Evolutionary conservation across 2,113 vertebrate species (phyloP), one percentile per base, ranked within the genome.

Genomic region (Tachuris rubrigastra): DNA sequence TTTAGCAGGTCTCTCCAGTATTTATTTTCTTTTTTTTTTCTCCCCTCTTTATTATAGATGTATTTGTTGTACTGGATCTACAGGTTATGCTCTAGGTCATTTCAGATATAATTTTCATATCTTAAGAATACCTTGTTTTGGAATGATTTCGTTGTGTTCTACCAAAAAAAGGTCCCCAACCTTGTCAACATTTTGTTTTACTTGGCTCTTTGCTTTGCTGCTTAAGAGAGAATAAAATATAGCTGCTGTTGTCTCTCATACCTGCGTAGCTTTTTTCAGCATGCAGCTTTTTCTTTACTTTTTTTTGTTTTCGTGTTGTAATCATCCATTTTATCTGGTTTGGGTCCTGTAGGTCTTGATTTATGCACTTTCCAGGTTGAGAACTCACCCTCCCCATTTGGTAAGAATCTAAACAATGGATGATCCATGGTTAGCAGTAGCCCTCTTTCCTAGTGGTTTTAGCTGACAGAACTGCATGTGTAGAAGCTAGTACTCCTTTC

Each of bases 341-440:
- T 99, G 98, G 99, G 99, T 99, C 98, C 98, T 98, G 98, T 99
- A 99, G 99, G 99, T 99, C 99, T 99, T 99, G 99, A 99, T 99
- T 99, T 99, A 99, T 99, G 98, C 99, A 98, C 99, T 98, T 99
- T 99, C 99, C 99, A 99, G 98, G 98, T 98, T 98, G 99, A 98
- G 95, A 98, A 96, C 97, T 98, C 98, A 96, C 98, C 98, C 68
- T 99, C 98, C 97, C 99, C 98, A 44, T 99, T 99, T 98, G 99
- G 99, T 99, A 99, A 99, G 99, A 98, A 93, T 95, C 96, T 94
- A 91, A 98, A 98, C 96, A 92, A 86, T 98, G 98, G 98, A 96
- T 98, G 98, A 96, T 94, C 95, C 96, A 97, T 98, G 97, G 94
- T 95, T 98, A 98, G 98, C 98, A 98, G 97, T 98, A 98, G 97